A percentile compares a stretch with the other conserved stretches of the same genome.
These are phyloP conservation scores for Lasioglossum figueresi DNA, from an alignment of 2,888 invertebrate genomes.

Conservation along the genomic window DNA sequence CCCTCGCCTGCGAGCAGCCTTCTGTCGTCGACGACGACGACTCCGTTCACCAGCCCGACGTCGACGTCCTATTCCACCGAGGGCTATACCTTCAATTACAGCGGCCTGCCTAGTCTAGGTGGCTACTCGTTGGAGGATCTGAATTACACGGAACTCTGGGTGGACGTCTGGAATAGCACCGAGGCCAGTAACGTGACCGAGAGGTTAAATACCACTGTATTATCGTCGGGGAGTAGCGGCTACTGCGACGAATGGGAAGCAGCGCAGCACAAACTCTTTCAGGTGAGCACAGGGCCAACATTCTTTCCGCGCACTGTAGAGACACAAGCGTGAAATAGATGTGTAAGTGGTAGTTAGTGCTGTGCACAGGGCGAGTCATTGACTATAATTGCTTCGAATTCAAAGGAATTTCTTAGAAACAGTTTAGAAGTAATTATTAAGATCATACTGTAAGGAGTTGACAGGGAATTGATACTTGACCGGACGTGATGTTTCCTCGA, in stretches of 20 bases:
- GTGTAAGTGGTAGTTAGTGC: neutral
- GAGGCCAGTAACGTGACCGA: conserved; percentile 85
- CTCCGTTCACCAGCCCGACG: conserved; percentile 83
- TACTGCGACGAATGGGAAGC: conserved; percentile 91
- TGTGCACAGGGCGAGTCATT: neutral
- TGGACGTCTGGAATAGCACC: conserved; percentile 85
- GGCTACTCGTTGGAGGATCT: conserved; percentile 82
- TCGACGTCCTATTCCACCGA: conserved; percentile 78
- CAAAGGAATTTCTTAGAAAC: neutral
- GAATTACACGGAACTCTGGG: conserved; percentile 85
- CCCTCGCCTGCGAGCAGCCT: conserved; percentile 80
- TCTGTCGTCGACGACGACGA: conserved; percentile 84
- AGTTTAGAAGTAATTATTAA: neutral
- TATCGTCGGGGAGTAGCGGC: conserved; percentile 73
- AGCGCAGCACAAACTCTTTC: conserved; percentile 92
- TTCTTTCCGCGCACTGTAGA: neutral
- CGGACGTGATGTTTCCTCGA: too few species aligned
- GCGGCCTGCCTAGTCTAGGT: conserved; percentile 75
- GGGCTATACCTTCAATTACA: conserved; percentile 80
- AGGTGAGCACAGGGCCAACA: conserved; percentile 80
- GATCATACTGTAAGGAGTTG: too few species aligned
- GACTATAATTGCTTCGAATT: neutral
- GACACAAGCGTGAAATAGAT: neutral
- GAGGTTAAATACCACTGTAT: conserved; percentile 83
- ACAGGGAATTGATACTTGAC: too few species aligned